A percentile compares a stretch with the other conserved stretches of the same genome.
phyloP scores from a whole-genome alignment of 2,113 vertebrate genomes.

The Noturus placidus region DNA sequence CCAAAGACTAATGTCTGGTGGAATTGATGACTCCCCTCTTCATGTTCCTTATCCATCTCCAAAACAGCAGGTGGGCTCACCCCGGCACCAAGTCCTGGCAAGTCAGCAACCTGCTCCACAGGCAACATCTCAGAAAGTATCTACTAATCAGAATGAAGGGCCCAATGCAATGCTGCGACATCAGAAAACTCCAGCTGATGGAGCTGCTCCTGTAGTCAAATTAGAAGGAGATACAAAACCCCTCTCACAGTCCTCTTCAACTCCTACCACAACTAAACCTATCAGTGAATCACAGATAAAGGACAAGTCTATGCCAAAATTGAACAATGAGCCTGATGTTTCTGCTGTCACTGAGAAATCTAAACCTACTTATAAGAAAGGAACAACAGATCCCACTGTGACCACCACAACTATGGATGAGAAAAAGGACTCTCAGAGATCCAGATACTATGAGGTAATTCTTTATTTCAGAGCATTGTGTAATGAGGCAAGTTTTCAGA shows the following conservation, averaged over 20 bases:
- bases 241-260: slow-evolving; percentile 56
- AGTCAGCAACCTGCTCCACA: slow-evolving; percentile 61
- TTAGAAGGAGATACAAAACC: slow-evolving; percentile 71
- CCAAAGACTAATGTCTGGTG: slow-evolving; percentile 88
- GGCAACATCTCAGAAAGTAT: slow-evolving; percentile 65
- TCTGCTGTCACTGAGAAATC: slow-evolving; percentile 58
- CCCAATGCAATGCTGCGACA: slow-evolving; percentile 53
- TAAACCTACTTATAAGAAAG: slow-evolving; percentile 70
- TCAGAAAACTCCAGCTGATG: slow-evolving; percentile 63
- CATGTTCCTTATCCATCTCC: slow-evolving; percentile 77
- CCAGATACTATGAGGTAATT: slow-evolving; percentile 86
- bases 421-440: slow-evolving; percentile 75
- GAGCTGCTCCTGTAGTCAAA: slow-evolving; percentile 65
- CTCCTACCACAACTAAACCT: slow-evolving; percentile 35
- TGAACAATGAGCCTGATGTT: slow-evolving; percentile 49
- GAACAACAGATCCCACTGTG: slow-evolving; percentile 61
- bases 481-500: neutral
- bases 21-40: slow-evolving; percentile 81
- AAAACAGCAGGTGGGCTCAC: slow-evolving; percentile 78
- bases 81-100: slow-evolving; percentile 70
- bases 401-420: slow-evolving; percentile 64
- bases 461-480: neutral
- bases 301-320: slow-evolving; percentile 60
- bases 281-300: slow-evolving; percentile 58
- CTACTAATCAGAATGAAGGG: slow-evolving; percentile 61